Base-by-base conservation (phyloP, 2,797 vertebrate genomes). In the Enteromius treurensis region DNA sequence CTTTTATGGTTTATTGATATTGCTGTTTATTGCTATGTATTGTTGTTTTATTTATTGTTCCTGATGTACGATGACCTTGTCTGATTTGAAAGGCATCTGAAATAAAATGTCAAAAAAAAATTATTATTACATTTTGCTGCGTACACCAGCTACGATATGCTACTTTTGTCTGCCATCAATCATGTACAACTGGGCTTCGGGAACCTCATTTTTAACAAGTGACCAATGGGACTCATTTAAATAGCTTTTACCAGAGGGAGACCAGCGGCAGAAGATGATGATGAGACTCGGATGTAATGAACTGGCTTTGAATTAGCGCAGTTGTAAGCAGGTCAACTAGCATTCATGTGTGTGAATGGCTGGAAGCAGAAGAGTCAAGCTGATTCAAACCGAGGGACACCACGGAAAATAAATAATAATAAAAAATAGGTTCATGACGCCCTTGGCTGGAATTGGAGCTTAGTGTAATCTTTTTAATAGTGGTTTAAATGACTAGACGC, bases 171-270 rank as follows among this genome's bases (percentile, higher is more conserved):
- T 81, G 74, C 62, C 75, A 81, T 79, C 60, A 79, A 71, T 84
- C 83, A 77, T 81, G 64, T 75, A 29, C 75, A 79, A 79, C 45
- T 55, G 70, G 79, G 71, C 62, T 86, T 85, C 13, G 73, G 80
- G 79, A 87, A 86, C 53, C 82, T 84, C 29, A 78, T 78, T 84
- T 84, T 81, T 64, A 82, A 82, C 71, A 81, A 67, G 75, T 71
- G 85, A 84, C 85, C 81, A 82, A 69, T 82, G 83, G 85, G 79
- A 89, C 73, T 51, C 47, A 80, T 85, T 86, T 87, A 85, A 86
- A 85, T 89, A 85, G 76, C 79, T 79, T 82, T 85, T 62, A 82
- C 83, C 81, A 79, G 49, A 73, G 83, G 81, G 85, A 88, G 47
- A 78, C 14, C 40, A 70, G 73, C 45, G 37, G 78, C 79, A 85